Conservation (phyloP, 1,140 invertebrate genomes). For the Streblospio benedicti region DNA sequence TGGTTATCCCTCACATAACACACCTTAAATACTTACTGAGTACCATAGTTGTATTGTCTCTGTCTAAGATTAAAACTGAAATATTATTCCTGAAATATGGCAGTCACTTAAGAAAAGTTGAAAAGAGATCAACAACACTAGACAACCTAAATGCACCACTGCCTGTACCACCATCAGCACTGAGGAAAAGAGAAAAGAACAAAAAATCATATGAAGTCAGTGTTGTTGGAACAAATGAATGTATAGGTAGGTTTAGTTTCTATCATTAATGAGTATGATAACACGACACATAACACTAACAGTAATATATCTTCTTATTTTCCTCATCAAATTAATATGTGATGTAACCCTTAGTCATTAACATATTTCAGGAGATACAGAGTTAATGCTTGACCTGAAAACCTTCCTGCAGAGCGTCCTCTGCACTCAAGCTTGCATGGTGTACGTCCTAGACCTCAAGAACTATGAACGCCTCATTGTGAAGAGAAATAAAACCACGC, state of each 20-base stretch:
- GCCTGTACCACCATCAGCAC: not conserved
- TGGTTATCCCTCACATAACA: too few relatives aligned
- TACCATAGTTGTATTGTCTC: too few relatives aligned
- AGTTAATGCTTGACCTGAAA: constrained; percentile 29
- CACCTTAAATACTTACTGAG: too few relatives aligned
- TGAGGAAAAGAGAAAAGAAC: not conserved
- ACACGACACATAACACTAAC: too few relatives aligned
- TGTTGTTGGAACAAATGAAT: constrained; percentile 4
- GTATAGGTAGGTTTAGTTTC: not conserved
- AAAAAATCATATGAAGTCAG: constrained; percentile 8
- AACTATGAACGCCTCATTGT: constrained; percentile 40
- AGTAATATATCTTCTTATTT: too few relatives aligned
- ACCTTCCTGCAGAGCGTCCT: constrained; percentile 37
- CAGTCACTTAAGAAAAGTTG: too few relatives aligned
- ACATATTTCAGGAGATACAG: constrained; percentile 35
- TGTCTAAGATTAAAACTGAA: too few relatives aligned
- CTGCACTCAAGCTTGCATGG: constrained; percentile 34
- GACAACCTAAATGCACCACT: not conserved
- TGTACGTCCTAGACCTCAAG: constrained; percentile 36
- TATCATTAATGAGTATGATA: not conserved
- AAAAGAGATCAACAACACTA: too few relatives aligned
- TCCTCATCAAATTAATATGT: too few relatives aligned
- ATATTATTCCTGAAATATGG: too few relatives aligned
- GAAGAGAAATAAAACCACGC: constrained; percentile 29
- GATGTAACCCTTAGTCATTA: too few relatives aligned